Conservation (phyloP, 2,797 vertebrate species). For the Potorous gilbertii region DNA sequence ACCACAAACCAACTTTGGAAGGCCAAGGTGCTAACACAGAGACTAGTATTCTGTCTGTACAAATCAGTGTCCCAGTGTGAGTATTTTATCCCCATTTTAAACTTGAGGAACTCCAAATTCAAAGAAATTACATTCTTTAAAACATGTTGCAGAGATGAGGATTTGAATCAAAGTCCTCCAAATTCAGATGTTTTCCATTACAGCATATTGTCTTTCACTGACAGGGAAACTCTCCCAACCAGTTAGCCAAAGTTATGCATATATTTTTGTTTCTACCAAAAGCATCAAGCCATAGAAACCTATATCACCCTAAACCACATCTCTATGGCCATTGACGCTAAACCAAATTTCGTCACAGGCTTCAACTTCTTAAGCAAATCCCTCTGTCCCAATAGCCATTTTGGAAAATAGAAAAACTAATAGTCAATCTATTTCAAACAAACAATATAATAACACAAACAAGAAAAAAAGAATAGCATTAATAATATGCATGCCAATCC, state of each 20-base stretch:
- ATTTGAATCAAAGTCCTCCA: background rate
- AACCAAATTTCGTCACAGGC: background rate
- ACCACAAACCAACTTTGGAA: background rate
- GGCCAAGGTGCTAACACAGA: background rate
- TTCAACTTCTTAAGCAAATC: slow-evolving; percentile 43
- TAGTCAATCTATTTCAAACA: background rate
- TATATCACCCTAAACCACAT: slow-evolving; percentile 6
- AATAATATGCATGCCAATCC: background rate
- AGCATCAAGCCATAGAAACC: slow-evolving; percentile 13
- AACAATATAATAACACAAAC: background rate
- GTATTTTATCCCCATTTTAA: background rate
- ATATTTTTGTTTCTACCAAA: background rate
- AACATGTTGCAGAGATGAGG: background rate
- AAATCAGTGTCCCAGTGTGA: background rate
- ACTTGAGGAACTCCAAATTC: background rate
- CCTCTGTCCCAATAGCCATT: background rate
- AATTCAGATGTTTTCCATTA: background rate
- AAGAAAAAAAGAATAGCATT: background rate
- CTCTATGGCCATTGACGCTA: background rate
- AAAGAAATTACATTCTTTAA: background rate
- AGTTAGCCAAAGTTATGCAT: background rate
- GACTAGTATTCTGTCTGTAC: background rate
- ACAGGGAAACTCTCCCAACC: background rate
- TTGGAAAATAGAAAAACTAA: slow-evolving; percentile 37
- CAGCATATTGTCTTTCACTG: background rate